Evolutionary conservation across 2,797 vertebrate species (phyloP), one percentile per base, ranked within the genome.

Genomic region (Remorina albescens): DNA sequence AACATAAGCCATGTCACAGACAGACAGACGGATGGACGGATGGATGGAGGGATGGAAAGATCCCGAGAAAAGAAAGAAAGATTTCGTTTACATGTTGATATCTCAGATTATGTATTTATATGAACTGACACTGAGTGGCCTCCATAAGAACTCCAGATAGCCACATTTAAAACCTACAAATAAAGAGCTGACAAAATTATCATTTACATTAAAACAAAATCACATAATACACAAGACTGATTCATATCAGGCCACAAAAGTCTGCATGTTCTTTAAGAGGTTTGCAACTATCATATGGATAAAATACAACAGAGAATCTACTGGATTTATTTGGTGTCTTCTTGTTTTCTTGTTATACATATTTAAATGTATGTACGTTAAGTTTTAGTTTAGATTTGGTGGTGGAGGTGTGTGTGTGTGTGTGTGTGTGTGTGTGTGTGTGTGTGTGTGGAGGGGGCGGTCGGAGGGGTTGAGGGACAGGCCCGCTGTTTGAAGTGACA

Each of bases 1-100:
- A 87, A 81, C 85, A 86, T 60, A 76, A 78, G 67, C 80, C 66
- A 81, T 71, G 85, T 76, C 86, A 81, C 57, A 67, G 69, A 65
- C 66, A 72, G 76, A 54, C 56, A 37, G 80, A 44, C 16, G 28
- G 67, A 46, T 13, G 63, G 67, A 73, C 16, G 19, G 41, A 42
- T n/a, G 55, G 15, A 53, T 13, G n/a, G n/a, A n/a, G n/a, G 64
- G 0, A n/a, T n/a, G n/a, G n/a, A n/a, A n/a, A 49, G 62, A 51
- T 23, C 46, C 6, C 39, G 28, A 58, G 41, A 51, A n/a, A 16
- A 60, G 11, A 46, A 2, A 0, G 11, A 71, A 18, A 8, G 37
- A 32, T 13, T 47, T 46, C 30, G 7, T 55, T 34, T 51, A 23
- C 30, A 30, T 41, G 16, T 19, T 47, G 16, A 53, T 32, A 32